Conservation (phyloP, 2,113 vertebrate species). For the Asarcornis scutulata region DNA sequence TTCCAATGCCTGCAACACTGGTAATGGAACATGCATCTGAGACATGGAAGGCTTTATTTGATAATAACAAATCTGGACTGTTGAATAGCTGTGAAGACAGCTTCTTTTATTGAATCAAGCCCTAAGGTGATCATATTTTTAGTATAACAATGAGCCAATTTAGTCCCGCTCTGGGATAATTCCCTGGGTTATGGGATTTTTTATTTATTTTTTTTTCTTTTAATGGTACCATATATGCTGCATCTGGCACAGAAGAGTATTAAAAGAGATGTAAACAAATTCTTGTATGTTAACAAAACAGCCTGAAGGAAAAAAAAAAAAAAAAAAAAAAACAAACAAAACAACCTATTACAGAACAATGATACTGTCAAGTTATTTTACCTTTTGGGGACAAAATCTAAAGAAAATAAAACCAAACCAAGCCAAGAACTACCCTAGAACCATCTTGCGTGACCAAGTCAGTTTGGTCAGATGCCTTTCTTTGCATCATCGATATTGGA, state of each 20-base stretch:
- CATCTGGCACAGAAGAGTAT: neutral
- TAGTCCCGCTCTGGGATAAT: neutral
- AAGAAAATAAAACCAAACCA: neutral
- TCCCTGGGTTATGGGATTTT: neutral
- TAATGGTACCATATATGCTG: neutral
- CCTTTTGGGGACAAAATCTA: neutral
- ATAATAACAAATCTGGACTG: neutral
- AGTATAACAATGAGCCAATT: slow-evolving; percentile 18
- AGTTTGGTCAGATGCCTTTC: neutral
- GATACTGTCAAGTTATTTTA: neutral
- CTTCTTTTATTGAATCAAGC: neutral
- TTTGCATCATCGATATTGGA: neutral
- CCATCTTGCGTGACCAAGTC: neutral
- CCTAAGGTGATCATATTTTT: slow-evolving; percentile 38
- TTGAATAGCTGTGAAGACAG: neutral
- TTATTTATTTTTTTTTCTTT: neutral
- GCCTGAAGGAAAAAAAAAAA: neutral
- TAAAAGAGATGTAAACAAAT: neutral
- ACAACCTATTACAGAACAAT: neutral
- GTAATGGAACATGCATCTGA: neutral
- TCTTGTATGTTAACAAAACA: neutral
- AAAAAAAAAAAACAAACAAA: neutral
- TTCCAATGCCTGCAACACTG: neutral
- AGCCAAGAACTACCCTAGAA: neutral
- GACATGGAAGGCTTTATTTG: neutral